Base-by-base conservation (phyloP, 2,888 invertebrate genomes). In the Troides oblongomaculatus region DNA sequence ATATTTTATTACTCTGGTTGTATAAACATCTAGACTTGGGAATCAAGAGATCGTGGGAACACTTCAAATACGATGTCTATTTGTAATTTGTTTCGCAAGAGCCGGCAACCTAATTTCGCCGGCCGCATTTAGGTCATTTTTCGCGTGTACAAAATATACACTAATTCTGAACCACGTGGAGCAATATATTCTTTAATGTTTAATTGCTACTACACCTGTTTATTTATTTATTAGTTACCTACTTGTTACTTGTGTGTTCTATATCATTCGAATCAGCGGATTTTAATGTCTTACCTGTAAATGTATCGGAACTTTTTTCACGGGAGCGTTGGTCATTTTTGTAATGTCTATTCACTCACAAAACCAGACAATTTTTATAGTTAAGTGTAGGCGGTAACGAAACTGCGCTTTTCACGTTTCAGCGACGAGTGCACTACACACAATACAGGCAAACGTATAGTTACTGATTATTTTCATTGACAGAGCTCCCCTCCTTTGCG, bases 231-330 rank as follows among this genome's bases (percentile, higher is more conserved):
- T 60, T 36, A 60, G 8, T 60, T 60, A 25, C 17, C 17, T 53
- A 53, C 5, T n/a, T 53, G 8, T 58, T 58, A 23, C 25, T 23
- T 58, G 18, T 50, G 23, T 21, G 73, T 73, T 71, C 75, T 70
- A 72, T 73, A 73, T 74, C 64, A 72, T 72, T 67, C 68, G 80
- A 83, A 86, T 85, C 86, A 89, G 89, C 88, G 89, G 86, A 85
- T 89, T 74, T 83, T 70, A 36, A 73, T 65, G 30, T 60, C 93
- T 94, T 90, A 98, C 96, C 95, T 97, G 97, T 83, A 97, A 94
- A 92, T 98, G 98, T 85, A 98, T 97, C 71, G 98, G 98, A 72
- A 98, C 97, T 93, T 98, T 98, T 92, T 98, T 98, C 77, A 98
- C 97, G 75, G 97, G 97, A 76, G 97, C 97, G 85, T 80, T 88